Evolutionary conservation across 2,888 invertebrate species (phyloP), one percentile per base, ranked within the genome.

Genomic region (Tanaodytes sp.): DNA sequence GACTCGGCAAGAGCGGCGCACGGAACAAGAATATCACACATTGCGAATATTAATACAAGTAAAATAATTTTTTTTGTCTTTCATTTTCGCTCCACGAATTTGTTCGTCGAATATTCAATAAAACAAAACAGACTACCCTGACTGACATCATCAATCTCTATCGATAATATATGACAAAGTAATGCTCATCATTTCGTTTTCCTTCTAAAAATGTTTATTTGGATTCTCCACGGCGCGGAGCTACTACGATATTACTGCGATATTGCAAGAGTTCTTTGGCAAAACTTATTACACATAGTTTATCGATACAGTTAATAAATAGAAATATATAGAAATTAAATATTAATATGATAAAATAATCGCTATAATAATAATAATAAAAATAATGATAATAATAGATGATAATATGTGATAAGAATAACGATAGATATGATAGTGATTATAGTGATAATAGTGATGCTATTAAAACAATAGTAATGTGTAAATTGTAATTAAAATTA

Each of bases 251-350:
- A 71, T 76, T 72, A 75, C 75, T 76, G 78, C 75, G 76, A 75
- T 79, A 78, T 78, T 79, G 79, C 76, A 76, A 71, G 75, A 73
- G 78, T 79, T 84, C 84, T 84, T 84, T 84, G 84, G 84, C 84
- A 84, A 84, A 84, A 83, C 84, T 84, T 84, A 84, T 84, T 84
- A 84, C 84, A 84, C 84, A 82, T 83, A 83, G 78, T 81, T 84
- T 80, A 78, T 82, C 77, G 76, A 78, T 80, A 82, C 73, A 80
- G 79, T 82, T 81, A 82, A 84, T 83, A 84, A 83, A 83, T 82
- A 83, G n/a, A n/a, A n/a, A n/a, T n/a, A 82, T 81, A 79, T 79
- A 77, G 75, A 74, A 74, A 82, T 82, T 81, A 80, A 83, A 83
- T 83, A 83, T 77, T 71, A 67, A 71, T 31, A 55, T 68, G 48